phyloP scores from a whole-genome alignment of 2,113 vertebrate genomes.

The Lipotes vexillifer region DNA sequence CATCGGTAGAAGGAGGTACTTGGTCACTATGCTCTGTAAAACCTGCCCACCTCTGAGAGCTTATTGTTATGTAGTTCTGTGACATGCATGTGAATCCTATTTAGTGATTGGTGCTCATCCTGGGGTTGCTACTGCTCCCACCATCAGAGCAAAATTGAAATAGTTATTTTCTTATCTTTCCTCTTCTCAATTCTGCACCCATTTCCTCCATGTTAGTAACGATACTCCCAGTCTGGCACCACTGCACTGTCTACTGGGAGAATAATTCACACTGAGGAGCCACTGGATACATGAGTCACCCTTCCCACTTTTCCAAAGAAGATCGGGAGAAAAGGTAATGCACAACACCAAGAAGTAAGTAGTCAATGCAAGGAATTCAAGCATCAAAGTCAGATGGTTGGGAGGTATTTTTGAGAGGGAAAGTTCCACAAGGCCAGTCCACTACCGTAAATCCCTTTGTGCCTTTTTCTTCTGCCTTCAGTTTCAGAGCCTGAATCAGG shows the following conservation, averaged over 20 bases:
- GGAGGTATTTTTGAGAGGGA: background rate
- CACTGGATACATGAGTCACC: background rate
- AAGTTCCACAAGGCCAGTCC: background rate
- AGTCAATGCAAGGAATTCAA: background rate
- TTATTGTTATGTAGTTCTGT: background rate
- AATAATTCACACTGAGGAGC: background rate
- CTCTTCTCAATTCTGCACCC: background rate
- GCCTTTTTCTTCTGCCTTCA: background rate
- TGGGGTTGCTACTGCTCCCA: background rate
- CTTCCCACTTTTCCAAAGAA: conserved; percentile 27
- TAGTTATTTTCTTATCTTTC: background rate
- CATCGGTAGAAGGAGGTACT: background rate
- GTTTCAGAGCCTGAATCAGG: background rate
- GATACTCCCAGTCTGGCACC: background rate
- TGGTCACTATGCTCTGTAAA: background rate
- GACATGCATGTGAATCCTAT: background rate
- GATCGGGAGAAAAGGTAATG: background rate
- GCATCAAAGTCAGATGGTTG: background rate
- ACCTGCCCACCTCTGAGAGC: background rate
- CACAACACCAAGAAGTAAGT: background rate
- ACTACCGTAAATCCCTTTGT: background rate
- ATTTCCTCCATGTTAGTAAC: background rate
- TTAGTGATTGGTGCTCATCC: background rate
- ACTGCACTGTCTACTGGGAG: background rate
- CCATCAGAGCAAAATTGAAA: background rate